These are phyloP conservation scores for Acrocephalus kingi DNA, from an alignment of 2,113 vertebrate species.

Conservation along the genomic window DNA sequence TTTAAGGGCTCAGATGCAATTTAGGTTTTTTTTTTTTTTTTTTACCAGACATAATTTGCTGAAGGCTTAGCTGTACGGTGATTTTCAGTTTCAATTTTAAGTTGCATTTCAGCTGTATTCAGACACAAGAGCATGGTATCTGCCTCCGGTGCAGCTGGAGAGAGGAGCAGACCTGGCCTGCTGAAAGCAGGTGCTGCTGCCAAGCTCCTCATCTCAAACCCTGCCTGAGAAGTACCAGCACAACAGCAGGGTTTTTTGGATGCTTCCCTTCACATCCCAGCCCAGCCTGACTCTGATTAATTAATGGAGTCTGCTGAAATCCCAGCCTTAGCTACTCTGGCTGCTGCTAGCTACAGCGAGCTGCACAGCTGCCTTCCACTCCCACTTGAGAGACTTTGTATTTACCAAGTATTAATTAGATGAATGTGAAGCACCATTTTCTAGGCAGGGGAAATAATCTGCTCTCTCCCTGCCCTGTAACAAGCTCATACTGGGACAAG, in stretches of 20 bases:
- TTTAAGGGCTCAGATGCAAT: background rate
- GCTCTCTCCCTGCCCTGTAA: background rate
- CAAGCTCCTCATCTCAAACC: background rate
- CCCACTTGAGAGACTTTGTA: background rate
- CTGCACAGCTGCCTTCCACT: constrained; percentile 19
- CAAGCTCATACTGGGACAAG: background rate
- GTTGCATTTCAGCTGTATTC: background rate
- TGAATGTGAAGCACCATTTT: constrained; percentile 23
- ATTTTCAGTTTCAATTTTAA: background rate
- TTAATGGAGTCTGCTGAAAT: background rate
- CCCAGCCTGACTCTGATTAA: background rate
- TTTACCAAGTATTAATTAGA: constrained; percentile 48
- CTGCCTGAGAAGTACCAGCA: background rate
- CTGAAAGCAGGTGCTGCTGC: background rate
- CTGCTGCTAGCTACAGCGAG: background rate
- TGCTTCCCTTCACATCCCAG: background rate
- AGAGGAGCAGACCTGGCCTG: background rate
- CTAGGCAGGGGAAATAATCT: background rate
- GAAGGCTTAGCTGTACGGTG: accelerated
- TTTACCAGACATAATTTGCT: background rate
- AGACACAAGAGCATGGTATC: background rate
- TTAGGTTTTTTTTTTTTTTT: too few relatives aligned
- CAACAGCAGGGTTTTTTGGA: background rate
- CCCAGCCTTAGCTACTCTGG: background rate
- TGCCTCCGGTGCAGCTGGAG: background rate